phyloP scores from a whole-genome alignment of 2,797 vertebrate genomes.

The Eulemur albifrons region DNA sequence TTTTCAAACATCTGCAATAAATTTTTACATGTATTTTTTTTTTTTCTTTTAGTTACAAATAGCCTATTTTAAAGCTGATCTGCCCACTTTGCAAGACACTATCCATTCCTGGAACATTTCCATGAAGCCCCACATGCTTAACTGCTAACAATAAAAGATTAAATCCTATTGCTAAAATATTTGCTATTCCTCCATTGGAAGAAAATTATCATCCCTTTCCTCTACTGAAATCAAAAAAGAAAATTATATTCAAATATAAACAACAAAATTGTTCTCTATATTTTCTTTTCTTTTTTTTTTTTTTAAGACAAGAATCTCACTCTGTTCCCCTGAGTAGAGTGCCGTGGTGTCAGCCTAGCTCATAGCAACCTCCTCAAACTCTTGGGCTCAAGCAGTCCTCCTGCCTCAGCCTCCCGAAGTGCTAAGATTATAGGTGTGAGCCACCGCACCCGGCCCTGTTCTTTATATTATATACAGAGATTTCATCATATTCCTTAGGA shows the following conservation, averaged over 20 bases:
- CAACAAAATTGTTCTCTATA: background rate
- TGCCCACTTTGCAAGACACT: background rate
- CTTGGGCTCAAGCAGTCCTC: too few species aligned
- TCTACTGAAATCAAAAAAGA: background rate
- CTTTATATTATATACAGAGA: background rate
- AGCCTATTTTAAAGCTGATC: background rate
- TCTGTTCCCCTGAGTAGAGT: too few species aligned
- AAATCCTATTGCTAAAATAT: background rate
- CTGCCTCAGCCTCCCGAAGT: too few species aligned
- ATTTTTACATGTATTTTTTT: background rate
- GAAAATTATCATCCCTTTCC: background rate
- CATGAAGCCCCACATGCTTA: background rate
- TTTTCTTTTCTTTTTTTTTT: background rate
- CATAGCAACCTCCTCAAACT: too few species aligned
- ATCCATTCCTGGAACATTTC: background rate
- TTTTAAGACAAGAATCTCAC: too few species aligned
- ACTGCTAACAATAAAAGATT: background rate
- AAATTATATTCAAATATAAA: background rate
- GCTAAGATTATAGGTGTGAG: too few species aligned
- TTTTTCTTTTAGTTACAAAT: background rate
- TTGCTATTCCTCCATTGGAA: background rate
- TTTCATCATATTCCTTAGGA: background rate
- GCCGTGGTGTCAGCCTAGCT: too few species aligned
- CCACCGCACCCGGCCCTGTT: background rate
- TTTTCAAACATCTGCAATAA: constrained; percentile 1